Percentiles rank a stretch among this genome's conserved stretches.
phyloP scores from a whole-genome alignment of 2,888 invertebrate species.

The Lasioglossum morio region DNA sequence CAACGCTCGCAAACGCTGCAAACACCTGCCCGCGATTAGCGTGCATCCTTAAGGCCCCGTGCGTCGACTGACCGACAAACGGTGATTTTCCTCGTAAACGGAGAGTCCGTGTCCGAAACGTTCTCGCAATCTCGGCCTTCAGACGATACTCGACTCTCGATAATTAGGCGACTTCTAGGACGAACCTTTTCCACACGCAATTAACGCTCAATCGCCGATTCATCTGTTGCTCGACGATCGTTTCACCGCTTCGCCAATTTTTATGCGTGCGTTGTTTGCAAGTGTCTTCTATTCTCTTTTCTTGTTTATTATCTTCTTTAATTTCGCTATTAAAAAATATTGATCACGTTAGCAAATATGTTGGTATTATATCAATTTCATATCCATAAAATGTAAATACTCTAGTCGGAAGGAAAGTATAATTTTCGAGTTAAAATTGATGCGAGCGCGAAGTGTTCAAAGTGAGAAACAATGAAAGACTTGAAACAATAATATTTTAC shows the following conservation, averaged over 20 bases:
- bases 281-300: no score
- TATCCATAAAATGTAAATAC: no score
- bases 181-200: background rate
- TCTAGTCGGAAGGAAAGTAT: no score
- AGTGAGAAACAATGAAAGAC: no score
- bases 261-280: background rate
- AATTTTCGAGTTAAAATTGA: no score
- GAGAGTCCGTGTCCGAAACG: conserved; percentile 18
- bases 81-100: conserved; percentile 13
- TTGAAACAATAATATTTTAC: no score
- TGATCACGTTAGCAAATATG: no score
- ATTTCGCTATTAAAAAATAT: no score
- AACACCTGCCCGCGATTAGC: conserved; percentile 67
- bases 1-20: conserved; percentile 14
- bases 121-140: conserved; percentile 37
- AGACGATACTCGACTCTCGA: background rate
- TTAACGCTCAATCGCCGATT: background rate
- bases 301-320: no score
- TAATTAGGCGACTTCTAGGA: conserved; percentile 30
- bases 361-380: no score
- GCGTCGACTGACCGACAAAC: conserved; percentile 16
- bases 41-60: conserved; percentile 55
- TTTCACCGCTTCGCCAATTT: background rate
- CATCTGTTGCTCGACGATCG: background rate
- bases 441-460: no score